Percentiles rank a stretch among this genome's conserved stretches.
Conservation (phyloP, 2,113 vertebrate species). For the Mellivora capensis region DNA sequence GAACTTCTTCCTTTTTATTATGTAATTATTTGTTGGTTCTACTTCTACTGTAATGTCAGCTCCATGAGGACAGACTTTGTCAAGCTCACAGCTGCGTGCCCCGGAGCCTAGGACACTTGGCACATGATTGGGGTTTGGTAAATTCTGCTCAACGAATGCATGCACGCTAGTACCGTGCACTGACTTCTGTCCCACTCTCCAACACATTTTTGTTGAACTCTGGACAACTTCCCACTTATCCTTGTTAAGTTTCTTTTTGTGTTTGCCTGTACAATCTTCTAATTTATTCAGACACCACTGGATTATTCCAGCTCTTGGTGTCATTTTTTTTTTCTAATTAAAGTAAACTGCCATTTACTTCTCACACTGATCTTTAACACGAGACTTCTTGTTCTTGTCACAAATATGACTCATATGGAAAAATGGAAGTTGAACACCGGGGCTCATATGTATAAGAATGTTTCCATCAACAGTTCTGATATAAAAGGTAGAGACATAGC, state of each 20-base stretch:
- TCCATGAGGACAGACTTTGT: neutral
- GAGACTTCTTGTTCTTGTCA: slow-evolving; percentile 72
- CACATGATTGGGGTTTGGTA: fast-evolving
- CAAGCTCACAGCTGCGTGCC: neutral
- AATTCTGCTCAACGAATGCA: neutral
- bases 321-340: slow-evolving; percentile 77
- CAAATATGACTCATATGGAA: slow-evolving; percentile 63
- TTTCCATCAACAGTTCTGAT: slow-evolving; percentile 47
- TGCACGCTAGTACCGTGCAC: fast-evolving
- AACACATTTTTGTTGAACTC: slow-evolving; percentile 47
- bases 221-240: slow-evolving; percentile 74
- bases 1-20: neutral
- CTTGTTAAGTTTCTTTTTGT: slow-evolving; percentile 79
- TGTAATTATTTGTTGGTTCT: neutral
- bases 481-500: neutral
- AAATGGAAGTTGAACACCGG: slow-evolving; percentile 58
- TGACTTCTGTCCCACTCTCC: neutral
- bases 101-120: neutral
- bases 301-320: slow-evolving; percentile 79
- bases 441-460: slow-evolving; percentile 62
- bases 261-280: slow-evolving; percentile 74
- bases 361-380: slow-evolving; percentile 74
- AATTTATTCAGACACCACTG: slow-evolving; percentile 83
- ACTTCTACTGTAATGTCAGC: neutral
- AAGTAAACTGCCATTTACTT: slow-evolving; percentile 74